Evolutionary conservation across 2,113 vertebrate genomes (phyloP).

Genomic region (Ctenodactylus gundi): DNA sequence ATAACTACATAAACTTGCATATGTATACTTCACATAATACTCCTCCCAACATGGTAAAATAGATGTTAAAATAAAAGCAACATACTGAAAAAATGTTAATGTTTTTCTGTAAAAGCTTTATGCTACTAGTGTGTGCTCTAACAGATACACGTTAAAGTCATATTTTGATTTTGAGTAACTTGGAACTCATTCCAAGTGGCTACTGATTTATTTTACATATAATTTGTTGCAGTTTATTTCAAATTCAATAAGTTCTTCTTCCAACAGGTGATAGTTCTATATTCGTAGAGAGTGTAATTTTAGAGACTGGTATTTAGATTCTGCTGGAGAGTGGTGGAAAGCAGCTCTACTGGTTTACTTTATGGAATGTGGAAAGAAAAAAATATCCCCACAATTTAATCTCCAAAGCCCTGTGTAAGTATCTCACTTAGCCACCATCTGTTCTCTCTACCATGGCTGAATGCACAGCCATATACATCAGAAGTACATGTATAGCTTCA

Average conservation of each 20-base stretch:
- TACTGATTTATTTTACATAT: neutral
- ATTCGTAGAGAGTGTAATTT: conserved; percentile 17
- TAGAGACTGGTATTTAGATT: conserved; percentile 49
- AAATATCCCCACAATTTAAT: conserved; percentile 19
- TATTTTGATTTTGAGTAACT: neutral
- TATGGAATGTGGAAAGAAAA: neutral
- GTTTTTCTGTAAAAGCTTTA: neutral
- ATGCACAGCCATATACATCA: neutral
- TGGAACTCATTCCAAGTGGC: neutral
- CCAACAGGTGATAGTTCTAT: neutral
- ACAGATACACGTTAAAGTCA: neutral
- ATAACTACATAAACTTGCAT: neutral
- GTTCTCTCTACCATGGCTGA: neutral
- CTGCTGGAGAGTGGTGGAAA: neutral
- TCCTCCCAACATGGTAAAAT: neutral
- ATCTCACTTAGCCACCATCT: conserved; percentile 44
- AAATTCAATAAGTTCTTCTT: neutral
- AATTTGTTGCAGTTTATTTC: conserved; percentile 31
- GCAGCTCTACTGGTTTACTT: neutral
- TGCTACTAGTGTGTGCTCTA: neutral
- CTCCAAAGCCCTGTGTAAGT: neutral
- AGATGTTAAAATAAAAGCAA: neutral
- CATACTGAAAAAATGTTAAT: neutral
- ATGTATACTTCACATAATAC: neutral
- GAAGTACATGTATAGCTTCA: neutral